These are phyloP conservation scores for Plagodis pulveraria DNA, from an alignment of 2,888 invertebrate genomes.

Conservation along the genomic window DNA sequence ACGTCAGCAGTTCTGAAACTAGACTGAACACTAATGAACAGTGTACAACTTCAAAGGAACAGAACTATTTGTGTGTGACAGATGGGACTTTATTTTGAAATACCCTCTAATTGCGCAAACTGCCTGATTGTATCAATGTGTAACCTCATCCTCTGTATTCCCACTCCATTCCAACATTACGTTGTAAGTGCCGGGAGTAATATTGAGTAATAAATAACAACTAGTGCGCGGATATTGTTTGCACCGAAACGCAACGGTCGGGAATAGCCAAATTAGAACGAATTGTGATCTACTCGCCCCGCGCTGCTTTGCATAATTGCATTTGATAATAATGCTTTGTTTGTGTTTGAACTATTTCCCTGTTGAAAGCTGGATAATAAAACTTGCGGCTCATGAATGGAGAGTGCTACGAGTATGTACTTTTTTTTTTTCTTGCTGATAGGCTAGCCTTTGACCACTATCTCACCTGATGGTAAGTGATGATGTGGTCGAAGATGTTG, in stretches of 20 bases:
- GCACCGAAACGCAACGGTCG: constrained; percentile 42
- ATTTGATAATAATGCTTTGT: constrained; percentile 33
- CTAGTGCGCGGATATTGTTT: constrained; percentile 48
- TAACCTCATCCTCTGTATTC: constrained; percentile 5
- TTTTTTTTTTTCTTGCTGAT: too few species aligned
- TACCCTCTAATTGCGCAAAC: too few species aligned
- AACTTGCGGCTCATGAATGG: neutral
- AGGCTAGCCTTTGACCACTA: too few species aligned
- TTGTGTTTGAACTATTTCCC: constrained; percentile 8
- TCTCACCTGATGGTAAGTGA: too few species aligned
- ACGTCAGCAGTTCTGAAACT: too few species aligned
- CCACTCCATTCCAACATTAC: constrained; percentile 38
- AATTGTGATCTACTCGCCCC: constrained; percentile 46
- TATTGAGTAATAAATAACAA: constrained; percentile 62
- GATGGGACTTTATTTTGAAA: too few species aligned
- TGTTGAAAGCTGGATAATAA: neutral
- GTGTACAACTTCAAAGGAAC: too few species aligned
- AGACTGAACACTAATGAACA: too few species aligned
- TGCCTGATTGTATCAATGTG: neutral
- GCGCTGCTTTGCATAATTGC: constrained; percentile 36
- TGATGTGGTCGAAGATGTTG: too few species aligned
- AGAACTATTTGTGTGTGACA: too few species aligned
- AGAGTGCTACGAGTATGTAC: too few species aligned
- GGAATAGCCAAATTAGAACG: constrained; percentile 55
- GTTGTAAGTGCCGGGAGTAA: constrained; percentile 52